These are phyloP conservation scores for Mallotus villosus DNA, from an alignment of 2,797 vertebrate genomes.

Conservation along the genomic window DNA sequence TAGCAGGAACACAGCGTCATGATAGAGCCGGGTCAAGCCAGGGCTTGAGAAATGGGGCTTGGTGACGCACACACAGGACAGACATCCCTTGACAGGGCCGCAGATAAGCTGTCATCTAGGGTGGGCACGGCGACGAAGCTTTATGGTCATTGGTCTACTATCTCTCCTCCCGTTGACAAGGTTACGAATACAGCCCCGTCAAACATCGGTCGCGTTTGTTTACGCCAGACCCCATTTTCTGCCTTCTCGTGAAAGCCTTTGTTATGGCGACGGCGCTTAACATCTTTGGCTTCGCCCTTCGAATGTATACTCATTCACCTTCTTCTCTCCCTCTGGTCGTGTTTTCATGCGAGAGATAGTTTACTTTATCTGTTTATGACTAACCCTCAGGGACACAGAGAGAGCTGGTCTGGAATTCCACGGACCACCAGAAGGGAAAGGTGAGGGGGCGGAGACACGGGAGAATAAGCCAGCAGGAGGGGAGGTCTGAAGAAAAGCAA, in stretches of 20 bases:
- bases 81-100: background rate
- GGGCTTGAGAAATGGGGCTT: background rate
- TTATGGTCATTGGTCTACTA: background rate
- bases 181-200: background rate
- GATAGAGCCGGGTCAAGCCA: background rate
- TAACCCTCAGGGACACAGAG: background rate
- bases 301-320: background rate
- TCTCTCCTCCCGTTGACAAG: background rate
- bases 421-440: slow-evolving; percentile 18
- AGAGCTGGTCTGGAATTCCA: background rate
- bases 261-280: background rate
- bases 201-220: background rate
- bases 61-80: background rate
- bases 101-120: slow-evolving; percentile 4
- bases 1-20: background rate
- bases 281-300: background rate
- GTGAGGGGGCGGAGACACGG: slow-evolving; percentile 21
- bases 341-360: background rate
- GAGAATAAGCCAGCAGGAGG: slow-evolving; percentile 16
- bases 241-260: background rate
- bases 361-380: background rate
- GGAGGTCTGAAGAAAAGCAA: background rate
- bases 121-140: too few species aligned
- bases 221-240: background rate
- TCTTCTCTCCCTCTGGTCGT: background rate